Evolutionary conservation across 1,140 invertebrate species (phyloP).

Genomic region (Ips typographus): DNA sequence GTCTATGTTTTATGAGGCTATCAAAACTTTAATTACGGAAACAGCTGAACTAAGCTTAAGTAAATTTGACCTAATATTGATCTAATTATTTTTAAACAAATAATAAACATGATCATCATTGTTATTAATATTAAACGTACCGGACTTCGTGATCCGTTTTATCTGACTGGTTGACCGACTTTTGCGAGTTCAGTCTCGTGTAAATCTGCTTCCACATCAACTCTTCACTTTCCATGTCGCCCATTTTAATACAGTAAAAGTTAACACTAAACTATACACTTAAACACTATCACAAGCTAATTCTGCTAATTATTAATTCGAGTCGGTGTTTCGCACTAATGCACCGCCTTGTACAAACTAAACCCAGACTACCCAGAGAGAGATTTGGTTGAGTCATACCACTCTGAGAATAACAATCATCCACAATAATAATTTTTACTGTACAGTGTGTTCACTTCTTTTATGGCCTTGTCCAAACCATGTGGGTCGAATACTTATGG

Average conservation of each 20-base stretch:
- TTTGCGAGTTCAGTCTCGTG: conserved; percentile 44
- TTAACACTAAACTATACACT: neutral
- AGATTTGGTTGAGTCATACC: conserved; percentile 4
- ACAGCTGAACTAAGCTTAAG: too few relatives aligned
- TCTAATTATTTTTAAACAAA: too few relatives aligned
- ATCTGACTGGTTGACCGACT: conserved; percentile 33
- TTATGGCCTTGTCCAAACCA: neutral
- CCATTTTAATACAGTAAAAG: conserved; percentile 34
- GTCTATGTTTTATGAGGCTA: too few relatives aligned
- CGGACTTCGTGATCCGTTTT: conserved; percentile 45
- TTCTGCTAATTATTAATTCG: neutral
- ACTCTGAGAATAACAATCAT: conserved; percentile 6
- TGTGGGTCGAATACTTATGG: neutral
- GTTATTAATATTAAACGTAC: conserved; percentile 28
- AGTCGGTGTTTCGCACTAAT: neutral
- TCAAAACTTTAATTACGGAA: too few relatives aligned
- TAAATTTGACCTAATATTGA: too few relatives aligned
- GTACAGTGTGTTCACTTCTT: neutral
- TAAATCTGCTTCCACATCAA: conserved; percentile 48
- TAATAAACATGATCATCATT: too few relatives aligned
- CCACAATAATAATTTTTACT: conserved; percentile 1
- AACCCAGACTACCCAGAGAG: neutral
- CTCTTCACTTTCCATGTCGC: conserved; percentile 46
- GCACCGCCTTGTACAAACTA: neutral
- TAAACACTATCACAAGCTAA: neutral